Percentiles rank a stretch among this genome's conserved stretches.
Conservation (phyloP, 2,113 vertebrate species). For the Platichthys stellatus region DNA sequence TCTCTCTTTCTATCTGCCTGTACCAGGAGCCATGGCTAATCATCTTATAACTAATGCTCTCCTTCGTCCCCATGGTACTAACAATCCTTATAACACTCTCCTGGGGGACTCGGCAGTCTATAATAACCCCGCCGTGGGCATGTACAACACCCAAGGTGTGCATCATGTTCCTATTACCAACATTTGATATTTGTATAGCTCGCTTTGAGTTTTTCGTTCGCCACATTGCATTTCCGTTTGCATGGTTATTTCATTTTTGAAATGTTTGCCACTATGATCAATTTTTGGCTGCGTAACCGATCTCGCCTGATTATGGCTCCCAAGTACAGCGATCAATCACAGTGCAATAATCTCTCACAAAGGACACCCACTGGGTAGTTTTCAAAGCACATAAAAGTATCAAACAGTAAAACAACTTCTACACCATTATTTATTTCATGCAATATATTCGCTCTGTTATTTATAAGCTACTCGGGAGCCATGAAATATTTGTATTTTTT, state of each 20-base stretch:
- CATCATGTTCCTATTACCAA: conserved; percentile 74
- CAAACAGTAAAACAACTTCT: background rate
- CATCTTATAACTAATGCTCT: conserved; percentile 99
- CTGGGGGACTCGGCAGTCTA: conserved; percentile 99
- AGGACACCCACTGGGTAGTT: conserved; percentile 49
- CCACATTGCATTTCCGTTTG: conserved; percentile 62
- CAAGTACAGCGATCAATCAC: conserved; percentile 57
- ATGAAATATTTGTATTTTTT: conserved; percentile 34
- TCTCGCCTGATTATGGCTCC: conserved; percentile 58
- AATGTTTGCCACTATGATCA: conserved; percentile 7
- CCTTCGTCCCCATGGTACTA: conserved; percentile 99
- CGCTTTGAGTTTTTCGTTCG: conserved; percentile 56
- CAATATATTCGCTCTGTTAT: conserved; percentile 5
- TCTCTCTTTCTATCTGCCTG: conserved; percentile 92
- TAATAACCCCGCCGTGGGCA: conserved; percentile 99
- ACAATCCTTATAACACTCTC: conserved; percentile 99
- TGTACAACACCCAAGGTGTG: conserved; percentile 99
- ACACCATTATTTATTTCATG: conserved; percentile 22
- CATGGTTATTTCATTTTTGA: conserved; percentile 56
- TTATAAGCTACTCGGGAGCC: conserved; percentile 60
- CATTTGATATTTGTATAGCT: conserved; percentile 27
- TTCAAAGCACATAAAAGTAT: conserved; percentile 34
- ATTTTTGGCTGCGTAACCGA: conserved; percentile 32
- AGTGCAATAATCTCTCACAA: conserved; percentile 29
- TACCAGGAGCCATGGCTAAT: conserved; percentile 99